Conservation (phyloP, 2,113 vertebrate species). For the Hippocampus zosterae region DNA sequence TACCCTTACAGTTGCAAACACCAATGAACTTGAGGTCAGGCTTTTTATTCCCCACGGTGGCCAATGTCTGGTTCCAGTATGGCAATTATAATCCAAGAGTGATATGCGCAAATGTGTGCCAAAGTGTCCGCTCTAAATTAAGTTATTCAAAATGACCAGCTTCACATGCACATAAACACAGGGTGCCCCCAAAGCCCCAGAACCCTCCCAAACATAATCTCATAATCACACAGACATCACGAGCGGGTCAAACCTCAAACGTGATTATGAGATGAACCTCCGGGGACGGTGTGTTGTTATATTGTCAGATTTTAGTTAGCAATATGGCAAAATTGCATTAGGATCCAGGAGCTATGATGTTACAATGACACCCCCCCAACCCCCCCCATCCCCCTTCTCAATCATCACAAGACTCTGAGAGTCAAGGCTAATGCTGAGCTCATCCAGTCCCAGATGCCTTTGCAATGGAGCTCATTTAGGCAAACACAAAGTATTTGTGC, state of each 20-base stretch:
- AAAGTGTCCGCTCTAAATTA: constrained; percentile 58
- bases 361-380: constrained; percentile 67
- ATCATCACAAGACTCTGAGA: constrained; percentile 70
- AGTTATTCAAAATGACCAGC: constrained; percentile 62
- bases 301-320: constrained; percentile 74
- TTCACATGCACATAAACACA: constrained; percentile 55
- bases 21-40: constrained; percentile 57
- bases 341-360: constrained; percentile 71
- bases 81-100: constrained; percentile 66
- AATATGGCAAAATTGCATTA: constrained; percentile 74
- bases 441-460: constrained; percentile 75
- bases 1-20: constrained; percentile 45
- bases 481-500: constrained; percentile 75
- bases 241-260: constrained; percentile 54
- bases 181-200: constrained; percentile 25
- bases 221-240: constrained; percentile 36
- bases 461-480: constrained; percentile 75
- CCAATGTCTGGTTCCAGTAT: constrained; percentile 49
- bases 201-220: constrained; percentile 37
- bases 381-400: constrained; percentile 50
- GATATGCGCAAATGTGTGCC: constrained; percentile 67
- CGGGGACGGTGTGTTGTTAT: constrained; percentile 70
- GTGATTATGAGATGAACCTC: constrained; percentile 66
- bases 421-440: constrained; percentile 69
- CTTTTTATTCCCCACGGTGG: constrained; percentile 52